These are phyloP conservation scores for Dicranocentrus wangi DNA, from an alignment of 2,888 invertebrate genomes.

Conservation along the genomic window DNA sequence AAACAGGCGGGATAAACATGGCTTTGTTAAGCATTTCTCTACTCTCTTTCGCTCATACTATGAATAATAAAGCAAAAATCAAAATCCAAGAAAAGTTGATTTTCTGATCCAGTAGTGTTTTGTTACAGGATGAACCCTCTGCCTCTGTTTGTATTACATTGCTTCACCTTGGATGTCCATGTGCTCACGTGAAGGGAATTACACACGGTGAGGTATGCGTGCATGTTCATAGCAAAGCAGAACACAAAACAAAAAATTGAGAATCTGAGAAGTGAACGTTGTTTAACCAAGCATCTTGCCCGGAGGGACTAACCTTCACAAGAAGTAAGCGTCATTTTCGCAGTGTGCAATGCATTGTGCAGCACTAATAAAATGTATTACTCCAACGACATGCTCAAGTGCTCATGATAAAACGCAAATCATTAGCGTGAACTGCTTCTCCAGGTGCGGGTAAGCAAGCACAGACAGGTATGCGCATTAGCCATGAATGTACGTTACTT, in stretches of 20 bases:
- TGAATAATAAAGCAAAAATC: too few relatives aligned
- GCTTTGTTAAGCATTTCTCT: conserved; percentile 3
- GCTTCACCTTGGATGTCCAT: conserved; percentile 4
- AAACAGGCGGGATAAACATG: background rate
- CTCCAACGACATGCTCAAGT: too few relatives aligned
- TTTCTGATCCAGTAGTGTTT: background rate
- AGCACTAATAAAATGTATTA: too few relatives aligned
- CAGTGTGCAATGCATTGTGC: background rate
- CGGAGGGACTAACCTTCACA: conserved; percentile 45
- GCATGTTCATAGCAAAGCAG: too few relatives aligned
- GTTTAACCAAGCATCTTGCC: conserved; percentile 4
- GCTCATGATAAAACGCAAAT: too few relatives aligned
- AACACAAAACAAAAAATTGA: too few relatives aligned
- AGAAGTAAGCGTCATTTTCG: conserved; percentile 6
- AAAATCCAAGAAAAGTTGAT: too few relatives aligned
- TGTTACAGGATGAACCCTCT: background rate
- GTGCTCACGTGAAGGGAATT: background rate
- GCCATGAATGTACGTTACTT: background rate
- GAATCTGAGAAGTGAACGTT: background rate
- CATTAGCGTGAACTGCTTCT: background rate
- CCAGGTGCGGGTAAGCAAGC: background rate
- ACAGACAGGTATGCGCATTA: too few relatives aligned
- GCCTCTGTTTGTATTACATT: background rate
- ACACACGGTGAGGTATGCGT: background rate
- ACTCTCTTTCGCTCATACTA: background rate